A percentile compares a stretch with the other conserved stretches of the same genome.
Conservation (phyloP, 1,140 invertebrate species). For the Brachionus rubens region DNA sequence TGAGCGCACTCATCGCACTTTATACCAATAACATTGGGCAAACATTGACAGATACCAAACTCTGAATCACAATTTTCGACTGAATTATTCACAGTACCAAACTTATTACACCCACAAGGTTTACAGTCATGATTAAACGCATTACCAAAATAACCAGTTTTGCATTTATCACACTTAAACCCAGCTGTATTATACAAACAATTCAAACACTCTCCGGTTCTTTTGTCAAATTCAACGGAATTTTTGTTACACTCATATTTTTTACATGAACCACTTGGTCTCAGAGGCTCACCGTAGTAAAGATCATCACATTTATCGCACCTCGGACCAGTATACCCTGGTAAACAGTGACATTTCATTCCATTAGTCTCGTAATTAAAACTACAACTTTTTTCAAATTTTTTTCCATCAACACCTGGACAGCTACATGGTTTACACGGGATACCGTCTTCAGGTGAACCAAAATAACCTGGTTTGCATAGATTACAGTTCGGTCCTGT, state of each 20-base stretch:
- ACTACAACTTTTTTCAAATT: conserved; percentile 82
- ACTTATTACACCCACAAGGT: conserved; percentile 80
- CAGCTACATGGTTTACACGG: conserved; percentile 90
- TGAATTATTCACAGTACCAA: conserved; percentile 85
- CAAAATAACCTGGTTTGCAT: conserved; percentile 87
- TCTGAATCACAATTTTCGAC: conserved; percentile 17
- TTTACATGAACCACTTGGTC: conserved; percentile 72
- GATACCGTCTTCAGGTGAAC: conserved; percentile 87
- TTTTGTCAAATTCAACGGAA: conserved; percentile 75
- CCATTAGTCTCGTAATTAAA: conserved; percentile 79
- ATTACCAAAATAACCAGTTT: conserved; percentile 54
- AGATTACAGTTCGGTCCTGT: conserved; percentile 81
- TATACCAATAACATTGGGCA: conserved; percentile 74
- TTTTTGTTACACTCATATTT: conserved; percentile 81
- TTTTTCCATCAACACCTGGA: conserved; percentile 75
- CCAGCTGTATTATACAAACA: conserved; percentile 91
- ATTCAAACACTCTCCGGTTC: conserved; percentile 83
- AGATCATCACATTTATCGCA: conserved; percentile 91
- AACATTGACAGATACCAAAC: conserved; percentile 74
- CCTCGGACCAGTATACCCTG: conserved; percentile 73
- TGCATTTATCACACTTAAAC: conserved; percentile 83
- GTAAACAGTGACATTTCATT: conserved; percentile 85
- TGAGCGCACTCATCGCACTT: conserved; percentile 53
- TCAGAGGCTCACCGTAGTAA: conserved; percentile 68
- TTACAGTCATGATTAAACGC: conserved; percentile 84